Conservation (phyloP, 2,888 invertebrate species). For the Drosophila subsilvestris region DNA sequence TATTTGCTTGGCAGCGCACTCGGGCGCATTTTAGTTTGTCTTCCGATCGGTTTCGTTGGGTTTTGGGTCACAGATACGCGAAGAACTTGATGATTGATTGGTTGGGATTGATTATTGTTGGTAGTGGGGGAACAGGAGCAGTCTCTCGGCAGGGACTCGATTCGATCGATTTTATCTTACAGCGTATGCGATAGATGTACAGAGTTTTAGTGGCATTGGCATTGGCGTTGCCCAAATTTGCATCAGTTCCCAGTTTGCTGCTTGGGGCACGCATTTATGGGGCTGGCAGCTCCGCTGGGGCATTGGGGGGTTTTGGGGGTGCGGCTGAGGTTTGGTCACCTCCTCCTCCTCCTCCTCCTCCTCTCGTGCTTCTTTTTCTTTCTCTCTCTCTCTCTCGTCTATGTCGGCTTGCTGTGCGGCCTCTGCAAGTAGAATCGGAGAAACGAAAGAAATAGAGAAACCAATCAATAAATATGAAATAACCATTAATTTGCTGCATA, state of each 20-base stretch:
- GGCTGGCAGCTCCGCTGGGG: conserved; percentile 70
- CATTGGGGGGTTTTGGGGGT: conserved; percentile 52
- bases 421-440: conserved; percentile 40
- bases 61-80: conserved; percentile 23
- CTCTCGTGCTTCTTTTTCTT: not conserved
- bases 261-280: conserved; percentile 83
- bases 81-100: not conserved
- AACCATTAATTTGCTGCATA: conserved; percentile 30
- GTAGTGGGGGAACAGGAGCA: conserved; percentile 6
- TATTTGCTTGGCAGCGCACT: conserved; percentile 41
- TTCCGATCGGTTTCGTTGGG: not conserved
- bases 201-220: conserved; percentile 76
- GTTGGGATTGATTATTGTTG: not conserved
- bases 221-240: conserved; percentile 80
- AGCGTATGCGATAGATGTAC: conserved; percentile 82
- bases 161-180: conserved; percentile 79
- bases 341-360: not conserved
- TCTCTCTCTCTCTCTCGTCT: conserved; percentile 4
- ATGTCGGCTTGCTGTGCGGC: conserved; percentile 47
- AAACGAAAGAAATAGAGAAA: conserved; percentile 8
- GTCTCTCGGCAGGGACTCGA: conserved; percentile 7
- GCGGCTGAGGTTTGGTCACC: conserved; percentile 15
- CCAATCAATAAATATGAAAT: conserved; percentile 40
- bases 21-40: conserved; percentile 32
- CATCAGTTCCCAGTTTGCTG: conserved; percentile 78